phyloP scores from a whole-genome alignment of 1,140 invertebrate species.

The Idris sp. region DNA sequence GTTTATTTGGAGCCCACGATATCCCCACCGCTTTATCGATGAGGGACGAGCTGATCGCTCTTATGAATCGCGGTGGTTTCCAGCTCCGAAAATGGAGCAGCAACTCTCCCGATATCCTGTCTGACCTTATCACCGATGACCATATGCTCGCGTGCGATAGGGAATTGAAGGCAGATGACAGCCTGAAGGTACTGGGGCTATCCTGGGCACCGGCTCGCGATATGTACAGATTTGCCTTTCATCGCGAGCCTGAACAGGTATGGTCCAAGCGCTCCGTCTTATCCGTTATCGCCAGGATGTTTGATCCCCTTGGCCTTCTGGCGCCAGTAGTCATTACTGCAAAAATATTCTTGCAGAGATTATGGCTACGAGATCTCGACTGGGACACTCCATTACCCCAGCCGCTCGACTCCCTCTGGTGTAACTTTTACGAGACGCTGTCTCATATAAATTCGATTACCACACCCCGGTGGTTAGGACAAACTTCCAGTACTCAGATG shows the following conservation, averaged over 20 bases:
- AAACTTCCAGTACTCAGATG: neutral
- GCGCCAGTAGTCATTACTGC: neutral
- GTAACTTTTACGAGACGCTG: neutral
- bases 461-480: too few species aligned
- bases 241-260: neutral
- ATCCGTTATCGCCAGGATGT: neutral
- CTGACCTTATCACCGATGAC: neutral
- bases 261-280: neutral
- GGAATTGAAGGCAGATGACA: neutral
- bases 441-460: neutral
- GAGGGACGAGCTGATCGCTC: neutral
- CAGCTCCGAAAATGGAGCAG: too few species aligned
- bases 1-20: neutral
- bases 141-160: too few species aligned
- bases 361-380: neutral
- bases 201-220: neutral
- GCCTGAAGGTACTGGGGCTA: neutral
- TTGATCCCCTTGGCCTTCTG: neutral
- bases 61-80: neutral
- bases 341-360: too few species aligned
- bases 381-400: neutral
- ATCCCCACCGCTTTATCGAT: neutral
- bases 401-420: neutral
- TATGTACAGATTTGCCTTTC: neutral
- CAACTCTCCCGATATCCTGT: neutral